These are phyloP conservation scores for Tiliacea aurago DNA, from an alignment of 2,888 invertebrate genomes.

Conservation along the genomic window DNA sequence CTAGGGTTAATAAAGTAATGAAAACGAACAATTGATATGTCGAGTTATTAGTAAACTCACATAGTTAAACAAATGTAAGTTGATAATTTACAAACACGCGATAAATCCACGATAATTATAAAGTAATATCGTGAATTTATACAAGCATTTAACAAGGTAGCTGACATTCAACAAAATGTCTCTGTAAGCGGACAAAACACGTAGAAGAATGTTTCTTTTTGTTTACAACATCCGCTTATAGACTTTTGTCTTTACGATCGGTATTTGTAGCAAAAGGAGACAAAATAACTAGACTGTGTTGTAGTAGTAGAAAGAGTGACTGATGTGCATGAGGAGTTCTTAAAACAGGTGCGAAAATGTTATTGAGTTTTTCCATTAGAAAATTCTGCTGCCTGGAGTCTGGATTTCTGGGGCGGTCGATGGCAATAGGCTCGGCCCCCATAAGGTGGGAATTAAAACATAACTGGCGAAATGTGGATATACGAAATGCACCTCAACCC, in stretches of 20 bases:
- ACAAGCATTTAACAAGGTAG: conserved; percentile 16
- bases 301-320: not conserved
- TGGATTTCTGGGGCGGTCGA: not conserved
- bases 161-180: conserved; percentile 9
- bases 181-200: not conserved
- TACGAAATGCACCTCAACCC: too few species aligned
- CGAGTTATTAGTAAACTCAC: conserved; percentile 11
- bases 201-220: not conserved
- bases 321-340: not conserved
- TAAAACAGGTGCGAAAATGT: not conserved
- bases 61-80: not conserved
- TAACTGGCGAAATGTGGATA: not conserved
- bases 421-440: not conserved
- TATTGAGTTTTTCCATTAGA: not conserved
- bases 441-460: not conserved
- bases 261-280: not conserved
- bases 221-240: not conserved
- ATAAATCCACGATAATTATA: conserved; percentile 19
- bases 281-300: not conserved
- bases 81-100: conserved; percentile 21
- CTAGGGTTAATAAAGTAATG: not conserved
- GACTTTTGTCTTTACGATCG: not conserved
- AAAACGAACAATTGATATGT: conserved; percentile 13
- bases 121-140: conserved; percentile 24
- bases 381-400: not conserved